Evolutionary conservation across 2,888 invertebrate species (phyloP).

Genomic region (Volucella inflata): DNA sequence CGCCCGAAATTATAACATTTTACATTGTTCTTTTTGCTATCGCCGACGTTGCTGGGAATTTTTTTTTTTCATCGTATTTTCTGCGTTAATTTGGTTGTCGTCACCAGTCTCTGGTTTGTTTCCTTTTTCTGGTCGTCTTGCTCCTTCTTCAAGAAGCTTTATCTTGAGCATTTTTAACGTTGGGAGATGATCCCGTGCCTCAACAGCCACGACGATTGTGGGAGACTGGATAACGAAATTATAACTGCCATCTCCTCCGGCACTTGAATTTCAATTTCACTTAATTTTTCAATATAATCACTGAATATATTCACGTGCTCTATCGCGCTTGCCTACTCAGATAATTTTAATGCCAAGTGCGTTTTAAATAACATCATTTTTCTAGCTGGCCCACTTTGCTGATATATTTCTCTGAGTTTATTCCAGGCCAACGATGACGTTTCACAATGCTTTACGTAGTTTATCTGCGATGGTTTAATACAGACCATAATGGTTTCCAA

Average conservation of each 20-base stretch:
- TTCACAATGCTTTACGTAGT: constrained; percentile 79
- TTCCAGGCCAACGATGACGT: constrained; percentile 42
- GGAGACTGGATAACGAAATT: constrained; percentile 5
- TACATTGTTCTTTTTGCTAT: too few relatives aligned
- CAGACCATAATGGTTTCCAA: constrained; percentile 41
- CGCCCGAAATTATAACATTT: too few relatives aligned
- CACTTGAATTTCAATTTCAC: constrained; percentile 13
- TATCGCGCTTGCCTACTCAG: neutral
- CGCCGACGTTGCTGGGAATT: too few relatives aligned
- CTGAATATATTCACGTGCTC: constrained; percentile 22
- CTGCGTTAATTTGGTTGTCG: too few relatives aligned
- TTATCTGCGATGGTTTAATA: constrained; percentile 76
- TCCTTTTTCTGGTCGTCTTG: too few relatives aligned
- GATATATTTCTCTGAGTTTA: constrained; percentile 12
- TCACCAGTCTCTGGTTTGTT: too few relatives aligned
- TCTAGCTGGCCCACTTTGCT: constrained; percentile 18
- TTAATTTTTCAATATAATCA: constrained; percentile 18
- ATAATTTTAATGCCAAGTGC: constrained; percentile 7
- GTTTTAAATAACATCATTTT: too few relatives aligned
- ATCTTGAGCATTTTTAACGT: too few relatives aligned
- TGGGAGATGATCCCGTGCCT: too few relatives aligned
- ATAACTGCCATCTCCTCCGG: constrained; percentile 19
- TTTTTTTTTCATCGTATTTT: too few relatives aligned
- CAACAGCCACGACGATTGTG: too few relatives aligned
- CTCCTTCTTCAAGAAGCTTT: too few relatives aligned